Percentiles rank a stretch among this genome's conserved stretches.
Evolutionary conservation across 23 tunicate genomes (phyloP).

Genomic region (Diplosoma virens): DNA sequence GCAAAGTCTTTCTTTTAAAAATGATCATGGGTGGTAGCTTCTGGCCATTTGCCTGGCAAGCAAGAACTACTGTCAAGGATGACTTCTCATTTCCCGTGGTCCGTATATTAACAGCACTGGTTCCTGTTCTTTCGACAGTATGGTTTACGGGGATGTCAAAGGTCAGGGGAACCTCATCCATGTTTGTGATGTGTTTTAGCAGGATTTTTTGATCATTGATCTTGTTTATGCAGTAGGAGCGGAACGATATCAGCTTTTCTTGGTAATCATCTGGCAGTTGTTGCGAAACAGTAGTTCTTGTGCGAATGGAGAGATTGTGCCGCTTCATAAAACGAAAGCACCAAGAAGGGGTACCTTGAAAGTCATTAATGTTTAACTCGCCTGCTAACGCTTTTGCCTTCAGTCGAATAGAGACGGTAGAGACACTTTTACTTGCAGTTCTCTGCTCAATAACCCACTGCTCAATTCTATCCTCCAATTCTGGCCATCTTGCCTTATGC

Average conservation of each 20-base stretch:
- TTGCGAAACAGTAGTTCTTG: conserved; percentile 56
- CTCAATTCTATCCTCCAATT: conserved; percentile 52
- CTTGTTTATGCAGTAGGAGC: conserved; percentile 43
- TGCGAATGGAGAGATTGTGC: conserved; percentile 47
- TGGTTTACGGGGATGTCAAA: conserved; percentile 57
- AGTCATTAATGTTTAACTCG: conserved; percentile 40
- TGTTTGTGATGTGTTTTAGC: conserved; percentile 54
- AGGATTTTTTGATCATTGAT: conserved; percentile 44
- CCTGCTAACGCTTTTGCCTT: conserved; percentile 53
- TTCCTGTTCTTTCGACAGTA: conserved; percentile 49
- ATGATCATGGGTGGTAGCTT: conserved; percentile 51
- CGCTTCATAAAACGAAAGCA: conserved; percentile 62
- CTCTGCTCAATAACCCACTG: conserved; percentile 54
- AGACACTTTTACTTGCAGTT: conserved; percentile 41
- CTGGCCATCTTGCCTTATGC: conserved; percentile 59
- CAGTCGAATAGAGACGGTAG: conserved; percentile 46
- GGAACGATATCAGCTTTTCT: conserved; percentile 49
- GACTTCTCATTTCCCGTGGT: conserved; percentile 59
- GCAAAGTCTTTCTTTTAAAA: conserved; percentile 49
- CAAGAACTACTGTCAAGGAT: conserved; percentile 53
- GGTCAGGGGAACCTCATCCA: conserved; percentile 67
- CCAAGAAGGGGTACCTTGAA: conserved; percentile 58
- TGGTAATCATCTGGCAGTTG: conserved; percentile 52
- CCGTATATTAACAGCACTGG: conserved; percentile 48
- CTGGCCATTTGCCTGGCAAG: conserved; percentile 48